Evolutionary conservation across 2,888 invertebrate species (phyloP).

Genomic region (Cephus runcator): DNA sequence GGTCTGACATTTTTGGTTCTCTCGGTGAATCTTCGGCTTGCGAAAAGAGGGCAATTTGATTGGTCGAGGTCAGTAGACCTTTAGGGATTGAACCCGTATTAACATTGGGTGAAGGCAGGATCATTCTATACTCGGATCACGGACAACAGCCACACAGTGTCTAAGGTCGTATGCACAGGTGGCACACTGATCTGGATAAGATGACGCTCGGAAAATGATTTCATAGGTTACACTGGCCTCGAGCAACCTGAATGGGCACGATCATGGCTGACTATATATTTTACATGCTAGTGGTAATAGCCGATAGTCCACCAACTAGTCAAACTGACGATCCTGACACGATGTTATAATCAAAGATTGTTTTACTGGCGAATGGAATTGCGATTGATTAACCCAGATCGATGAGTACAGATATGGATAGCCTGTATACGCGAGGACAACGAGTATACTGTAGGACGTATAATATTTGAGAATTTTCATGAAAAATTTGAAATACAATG

Average conservation of each 20-base stretch:
- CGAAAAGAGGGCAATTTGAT: too few species aligned
- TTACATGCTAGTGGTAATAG: not conserved
- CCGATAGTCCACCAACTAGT: not conserved
- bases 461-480: not conserved
- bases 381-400: constrained; percentile 53
- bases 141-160: too few species aligned
- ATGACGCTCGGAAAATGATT: constrained; percentile 24
- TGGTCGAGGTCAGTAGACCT: too few species aligned
- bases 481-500: not conserved
- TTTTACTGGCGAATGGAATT: not conserved
- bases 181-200: constrained; percentile 35
- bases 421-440: constrained; percentile 47
- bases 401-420: constrained; percentile 43
- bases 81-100: not conserved
- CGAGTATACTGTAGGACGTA: not conserved
- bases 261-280: not conserved
- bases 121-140: not conserved
- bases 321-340: not conserved
- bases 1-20: not conserved
- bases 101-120: not conserved
- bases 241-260: not conserved
- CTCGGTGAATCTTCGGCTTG: not conserved
- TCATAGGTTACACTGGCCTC: constrained; percentile 21
- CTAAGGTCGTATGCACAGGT: constrained; percentile 32
- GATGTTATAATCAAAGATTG: not conserved